Evolutionary conservation across 2,888 invertebrate species (phyloP).

Genomic region (Polydrusus pterygomalis): DNA sequence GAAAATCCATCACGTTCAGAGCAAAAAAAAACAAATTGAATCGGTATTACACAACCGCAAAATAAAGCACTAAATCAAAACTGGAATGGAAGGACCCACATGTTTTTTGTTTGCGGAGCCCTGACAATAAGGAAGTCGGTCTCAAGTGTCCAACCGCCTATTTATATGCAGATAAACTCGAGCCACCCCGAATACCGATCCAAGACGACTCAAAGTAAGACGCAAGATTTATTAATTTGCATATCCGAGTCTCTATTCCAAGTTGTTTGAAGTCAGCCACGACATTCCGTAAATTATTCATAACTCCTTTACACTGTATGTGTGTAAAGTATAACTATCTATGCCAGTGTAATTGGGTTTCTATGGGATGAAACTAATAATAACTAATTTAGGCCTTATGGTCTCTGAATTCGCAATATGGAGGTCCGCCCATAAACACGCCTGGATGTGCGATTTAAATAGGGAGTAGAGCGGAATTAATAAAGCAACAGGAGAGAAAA

Average conservation of each 20-base stretch:
- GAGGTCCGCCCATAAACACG: not conserved
- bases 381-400: conserved; percentile 45
- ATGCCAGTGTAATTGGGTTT: conserved; percentile 52
- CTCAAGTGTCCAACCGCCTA: conserved; percentile 66
- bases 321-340: conserved; percentile 64
- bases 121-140: conserved; percentile 58
- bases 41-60: conserved; percentile 48
- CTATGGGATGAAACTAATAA: conserved; percentile 51
- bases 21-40: conserved; percentile 56
- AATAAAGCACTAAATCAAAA: conserved; percentile 52
- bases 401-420: conserved; percentile 28
- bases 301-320: conserved; percentile 67
- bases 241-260: conserved; percentile 66
- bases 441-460: not conserved
- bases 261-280: conserved; percentile 68
- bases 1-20: conserved; percentile 40
- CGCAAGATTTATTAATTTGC: conserved; percentile 71
- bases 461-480: not conserved
- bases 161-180: conserved; percentile 70
- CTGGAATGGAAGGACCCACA: conserved; percentile 55
- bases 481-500: not conserved
- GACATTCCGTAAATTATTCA: conserved; percentile 70
- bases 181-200: conserved; percentile 61
- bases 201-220: conserved; percentile 69
- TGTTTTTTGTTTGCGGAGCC: conserved; percentile 51